Base-by-base conservation (phyloP, 2,888 invertebrate genomes). In the Stratiomys singularior region DNA sequence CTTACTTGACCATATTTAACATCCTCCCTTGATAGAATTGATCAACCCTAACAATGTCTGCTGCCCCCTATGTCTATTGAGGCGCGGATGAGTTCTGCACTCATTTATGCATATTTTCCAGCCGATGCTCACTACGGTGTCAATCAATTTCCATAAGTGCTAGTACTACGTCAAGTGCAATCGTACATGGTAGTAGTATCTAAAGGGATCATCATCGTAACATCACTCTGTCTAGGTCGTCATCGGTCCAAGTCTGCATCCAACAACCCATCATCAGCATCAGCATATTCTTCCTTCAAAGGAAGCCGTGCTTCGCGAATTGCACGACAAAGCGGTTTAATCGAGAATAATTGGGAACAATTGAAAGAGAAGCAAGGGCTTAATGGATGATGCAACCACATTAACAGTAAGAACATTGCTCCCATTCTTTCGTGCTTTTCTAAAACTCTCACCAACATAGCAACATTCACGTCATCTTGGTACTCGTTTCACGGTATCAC, bases 321-420 rank as follows among this genome's bases (percentile, higher is more conserved):
- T 15, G 60, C 74, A 37, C 30, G 37, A 60, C 25, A 74, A 58
- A 74, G 74, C 60, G 30, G 58, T 74, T 56, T 74, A 74, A 74
- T 37, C 58, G 58, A 30, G 74, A 74, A 74, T 74, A 74, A 74
- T 74, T 74, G 74, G 30, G 18, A 74, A 21, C 74, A 74, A 74
- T 74, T 74, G 74, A 30, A 74, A 56, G 25, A 71, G 58, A 74
- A 74, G 60, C 74, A 74, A 74, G 74, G 74, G 74, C 58, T 58
- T 74, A 74, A 58, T 74, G 58, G 74, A 37, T 74, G 74, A 74
- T 74, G 74, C 58, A 74, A 74, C 74, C 74, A 58, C 60, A 74
- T 74, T 74, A 74, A 74, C 58, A 74, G 58, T 37, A 23, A 74
- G 58, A 74, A 74, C 74, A 74, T 30, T 30, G 74, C 74, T 58